These are phyloP conservation scores for Crocidura indochinensis DNA, from an alignment of 2,797 vertebrate species.

Conservation along the genomic window DNA sequence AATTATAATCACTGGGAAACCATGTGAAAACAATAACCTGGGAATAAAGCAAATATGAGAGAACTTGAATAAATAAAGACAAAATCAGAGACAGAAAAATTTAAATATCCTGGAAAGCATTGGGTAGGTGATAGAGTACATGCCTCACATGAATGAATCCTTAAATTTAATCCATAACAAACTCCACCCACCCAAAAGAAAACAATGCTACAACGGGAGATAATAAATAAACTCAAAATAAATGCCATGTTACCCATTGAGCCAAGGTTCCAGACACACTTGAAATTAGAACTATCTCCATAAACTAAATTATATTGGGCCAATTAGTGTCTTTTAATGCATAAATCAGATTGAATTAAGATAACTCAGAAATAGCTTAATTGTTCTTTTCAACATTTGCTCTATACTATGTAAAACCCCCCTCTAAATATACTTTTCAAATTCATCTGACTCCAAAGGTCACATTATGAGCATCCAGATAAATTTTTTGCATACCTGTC, in stretches of 20 bases:
- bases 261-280: neutral
- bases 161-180: too few species aligned
- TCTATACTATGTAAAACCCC: neutral
- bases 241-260: too few species aligned
- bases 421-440: neutral
- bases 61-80: conserved; percentile 9
- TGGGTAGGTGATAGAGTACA: too few species aligned
- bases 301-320: neutral
- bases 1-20: neutral
- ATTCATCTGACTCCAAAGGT: conserved; percentile 21
- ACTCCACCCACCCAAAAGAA: too few species aligned
- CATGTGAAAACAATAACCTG: neutral
- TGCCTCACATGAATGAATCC: too few species aligned
- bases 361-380: neutral
- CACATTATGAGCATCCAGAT: conserved; percentile 9
- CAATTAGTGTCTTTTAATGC: neutral
- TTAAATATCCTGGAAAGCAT: neutral
- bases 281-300: neutral
- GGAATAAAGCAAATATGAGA: neutral
- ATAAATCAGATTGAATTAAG: conserved; percentile 33
- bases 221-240: too few species aligned
- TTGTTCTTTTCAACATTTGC: conserved; percentile 15
- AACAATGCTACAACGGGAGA: too few species aligned
- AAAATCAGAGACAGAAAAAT: conserved; percentile 16
- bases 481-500: neutral